Evolutionary conservation across 1,140 invertebrate species (phyloP).

Genomic region (Delia radicum): DNA sequence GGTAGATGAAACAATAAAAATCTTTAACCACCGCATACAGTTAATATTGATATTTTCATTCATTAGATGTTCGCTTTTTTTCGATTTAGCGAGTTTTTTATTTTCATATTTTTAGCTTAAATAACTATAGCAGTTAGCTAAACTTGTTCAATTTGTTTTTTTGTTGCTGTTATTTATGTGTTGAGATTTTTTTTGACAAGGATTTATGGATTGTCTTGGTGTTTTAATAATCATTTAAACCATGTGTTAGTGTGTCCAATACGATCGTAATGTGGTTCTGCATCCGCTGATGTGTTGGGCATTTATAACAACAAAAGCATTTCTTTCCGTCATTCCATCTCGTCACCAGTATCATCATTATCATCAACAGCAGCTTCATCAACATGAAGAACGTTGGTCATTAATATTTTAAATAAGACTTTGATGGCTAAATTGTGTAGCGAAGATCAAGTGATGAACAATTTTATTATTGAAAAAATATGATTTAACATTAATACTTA

Average conservation of each 20-base stretch:
- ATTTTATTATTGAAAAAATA: slow-evolving; percentile 8
- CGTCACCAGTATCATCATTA: not conserved
- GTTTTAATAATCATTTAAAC: not conserved
- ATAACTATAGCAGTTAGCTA: not conserved
- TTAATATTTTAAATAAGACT: not conserved
- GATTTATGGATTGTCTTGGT: not conserved
- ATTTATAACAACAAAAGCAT: no score
- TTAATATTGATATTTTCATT: not conserved
- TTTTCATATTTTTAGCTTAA: not conserved
- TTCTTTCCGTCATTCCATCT: no score
- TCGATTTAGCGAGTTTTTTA: not conserved
- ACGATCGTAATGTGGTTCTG: not conserved
- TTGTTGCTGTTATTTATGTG: not conserved
- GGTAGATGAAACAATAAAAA: no score
- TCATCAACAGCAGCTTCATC: no score
- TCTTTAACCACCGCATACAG: no score
- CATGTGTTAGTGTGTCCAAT: not conserved
- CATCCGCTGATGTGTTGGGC: slow-evolving; percentile 3
- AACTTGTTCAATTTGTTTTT: not conserved
- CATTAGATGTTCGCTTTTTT: not conserved
- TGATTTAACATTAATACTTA: not conserved
- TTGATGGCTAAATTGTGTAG: slow-evolving; percentile 13
- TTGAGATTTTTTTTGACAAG: not conserved
- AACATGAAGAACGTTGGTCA: not conserved
- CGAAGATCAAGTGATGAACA: not conserved